phyloP scores from a whole-genome alignment of 2,888 invertebrate genomes.

The Vannuccia rotundouncinata region DNA sequence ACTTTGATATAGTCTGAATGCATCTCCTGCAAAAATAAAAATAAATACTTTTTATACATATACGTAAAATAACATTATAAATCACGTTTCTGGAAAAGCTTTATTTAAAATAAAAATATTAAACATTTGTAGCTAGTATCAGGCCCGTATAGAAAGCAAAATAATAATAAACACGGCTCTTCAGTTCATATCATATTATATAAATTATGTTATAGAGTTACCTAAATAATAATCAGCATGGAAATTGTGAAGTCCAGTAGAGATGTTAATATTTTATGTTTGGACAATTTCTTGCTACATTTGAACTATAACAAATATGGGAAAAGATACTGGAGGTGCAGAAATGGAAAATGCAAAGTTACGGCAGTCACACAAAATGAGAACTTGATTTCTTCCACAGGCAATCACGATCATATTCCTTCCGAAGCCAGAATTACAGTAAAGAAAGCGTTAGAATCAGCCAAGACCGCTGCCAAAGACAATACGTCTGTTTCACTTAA shows the following conservation, averaged over 20 bases:
- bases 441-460: neutral
- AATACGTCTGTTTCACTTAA: slow-evolving; percentile 16
- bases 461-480: slow-evolving; percentile 10
- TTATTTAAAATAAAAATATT: too few relatives aligned
- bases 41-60: too few relatives aligned
- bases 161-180: too few relatives aligned
- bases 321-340: neutral
- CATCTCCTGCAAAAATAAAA: too few relatives aligned
- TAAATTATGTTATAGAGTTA: too few relatives aligned
- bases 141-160: too few relatives aligned
- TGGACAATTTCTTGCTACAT: slow-evolving; percentile 23
- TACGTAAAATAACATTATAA: too few relatives aligned
- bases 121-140: too few relatives aligned
- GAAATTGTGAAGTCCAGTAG: slow-evolving; percentile 10
- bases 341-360: neutral
- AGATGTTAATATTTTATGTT: slow-evolving; percentile 7
- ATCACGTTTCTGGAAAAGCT: too few relatives aligned
- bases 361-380: slow-evolving; percentile 16
- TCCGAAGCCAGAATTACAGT: neutral
- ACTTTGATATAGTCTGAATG: too few relatives aligned
- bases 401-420: slow-evolving; percentile 6
- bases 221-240: too few relatives aligned
- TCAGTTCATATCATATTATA: too few relatives aligned
- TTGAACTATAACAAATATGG: slow-evolving; percentile 1
- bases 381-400: neutral